Base-by-base conservation (phyloP, 2,797 vertebrate species). In the Limnodromus scolopaceus region DNA sequence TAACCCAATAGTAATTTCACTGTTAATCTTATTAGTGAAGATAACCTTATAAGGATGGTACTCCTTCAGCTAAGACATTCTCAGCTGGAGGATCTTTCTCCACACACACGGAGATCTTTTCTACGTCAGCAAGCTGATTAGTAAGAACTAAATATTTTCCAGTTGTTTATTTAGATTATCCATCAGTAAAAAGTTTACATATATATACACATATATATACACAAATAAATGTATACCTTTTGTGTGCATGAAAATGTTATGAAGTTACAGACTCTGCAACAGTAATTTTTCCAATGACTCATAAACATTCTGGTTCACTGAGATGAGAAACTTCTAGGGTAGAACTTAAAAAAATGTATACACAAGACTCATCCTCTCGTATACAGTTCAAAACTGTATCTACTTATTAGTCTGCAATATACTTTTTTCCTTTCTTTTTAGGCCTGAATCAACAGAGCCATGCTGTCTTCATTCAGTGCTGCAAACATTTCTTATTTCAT, bases 401-500 rank as follows among this genome's bases (percentile, higher is more conserved):
- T 54, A 43, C 14, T 34, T 82, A 84, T 69, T 76, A 61, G 43
- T 36, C 64, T 85, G 49, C 79, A 89, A 55, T 43, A 57, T 68
- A 93, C 16, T 75, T 74, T 39, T 19, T 57, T 78, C 60, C 32
- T 79, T 95, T 74, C 41, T 60, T 84, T 87, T 65, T 77, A 88
- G 86, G 41, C 32, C 32, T 86, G 68, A 85, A 60, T 90, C 76
- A 91, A 84, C 48, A 90, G 2, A 34, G 16, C 16, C 72, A 28
- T 48, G 28, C 19, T 63, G 49, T 71, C 79, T 88, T 92, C 60
- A 78, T 72, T 88, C 28, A 84, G 36, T 43, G 63, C n/a, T 82
- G 57, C 48, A 94, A 93, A 83, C 45, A 72, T 82, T 92, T 79
- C 19, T 76, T 82, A 64, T 79, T 89, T 69, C 64, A 72, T 76